phyloP scores from a whole-genome alignment of 1,140 invertebrate genomes.

The Ephestia elutella region DNA sequence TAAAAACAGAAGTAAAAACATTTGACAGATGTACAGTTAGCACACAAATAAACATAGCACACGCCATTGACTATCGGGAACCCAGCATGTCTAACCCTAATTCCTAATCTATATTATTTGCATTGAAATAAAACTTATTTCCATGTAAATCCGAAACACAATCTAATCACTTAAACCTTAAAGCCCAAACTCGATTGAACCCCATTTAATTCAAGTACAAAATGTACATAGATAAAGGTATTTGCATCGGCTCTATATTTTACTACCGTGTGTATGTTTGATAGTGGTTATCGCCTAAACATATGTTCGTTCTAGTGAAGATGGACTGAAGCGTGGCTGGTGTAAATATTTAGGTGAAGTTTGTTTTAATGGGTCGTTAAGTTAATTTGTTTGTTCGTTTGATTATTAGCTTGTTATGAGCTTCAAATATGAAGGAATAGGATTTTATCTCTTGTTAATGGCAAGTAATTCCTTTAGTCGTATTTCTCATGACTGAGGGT shows the following conservation, averaged over 20 bases:
- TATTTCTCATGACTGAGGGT: too few relatives aligned
- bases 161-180: background rate
- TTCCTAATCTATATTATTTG: background rate
- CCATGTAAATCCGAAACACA: background rate
- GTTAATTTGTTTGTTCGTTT: background rate
- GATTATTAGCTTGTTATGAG: too few relatives aligned
- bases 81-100: background rate
- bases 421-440: too few relatives aligned
- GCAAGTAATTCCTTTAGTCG: too few relatives aligned
- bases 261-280: constrained; percentile 3
- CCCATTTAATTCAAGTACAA: background rate
- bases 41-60: too few relatives aligned
- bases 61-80: too few relatives aligned
- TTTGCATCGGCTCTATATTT: background rate
- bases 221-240: constrained; percentile 2
- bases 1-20: too few relatives aligned
- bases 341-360: background rate
- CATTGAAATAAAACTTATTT: background rate
- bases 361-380: background rate
- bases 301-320: background rate
- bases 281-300: constrained; percentile 2
- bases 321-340: background rate
- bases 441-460: too few relatives aligned
- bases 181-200: background rate
- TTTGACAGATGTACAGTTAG: too few relatives aligned